A percentile compares a stretch with the other conserved stretches of the same genome.
Evolutionary conservation across 2,888 invertebrate species (phyloP).

Genomic region (Selenia dentaria): DNA sequence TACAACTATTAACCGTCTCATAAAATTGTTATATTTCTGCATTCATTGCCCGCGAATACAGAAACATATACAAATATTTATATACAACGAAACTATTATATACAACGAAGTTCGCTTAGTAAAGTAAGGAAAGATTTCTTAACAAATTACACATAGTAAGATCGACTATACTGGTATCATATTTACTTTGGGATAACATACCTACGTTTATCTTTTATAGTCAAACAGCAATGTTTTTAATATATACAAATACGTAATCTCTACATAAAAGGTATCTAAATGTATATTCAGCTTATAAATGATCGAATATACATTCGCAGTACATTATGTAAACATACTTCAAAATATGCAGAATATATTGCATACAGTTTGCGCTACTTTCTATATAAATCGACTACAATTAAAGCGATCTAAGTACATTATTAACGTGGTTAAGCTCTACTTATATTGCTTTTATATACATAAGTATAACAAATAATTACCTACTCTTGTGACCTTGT

Average conservation of each 20-base stretch:
- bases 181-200: not conserved
- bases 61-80: conserved; percentile 47
- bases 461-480: too few relatives aligned
- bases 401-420: too few relatives aligned
- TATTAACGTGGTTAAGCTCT: too few relatives aligned
- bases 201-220: conserved; percentile 43
- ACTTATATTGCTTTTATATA: too few relatives aligned
- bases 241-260: conserved; percentile 27
- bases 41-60: conserved; percentile 78
- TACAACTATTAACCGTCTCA: conserved; percentile 7
- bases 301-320: conserved; percentile 4
- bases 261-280: not conserved
- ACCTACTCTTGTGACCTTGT: too few relatives aligned
- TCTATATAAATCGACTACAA: too few relatives aligned
- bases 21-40: conserved; percentile 52
- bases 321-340: conserved; percentile 1
- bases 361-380: too few relatives aligned
- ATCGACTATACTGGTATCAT: not conserved
- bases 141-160: not conserved
- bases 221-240: conserved; percentile 49
- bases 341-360: not conserved
- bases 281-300: not conserved
- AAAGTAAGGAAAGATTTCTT: conserved; percentile 4
- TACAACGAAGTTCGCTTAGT: conserved; percentile 51
- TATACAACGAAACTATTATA: conserved; percentile 11